A percentile compares a stretch with the other conserved stretches of the same genome.
Evolutionary conservation across 1,140 invertebrate genomes (phyloP).

Genomic region (Plectus sambesii): DNA sequence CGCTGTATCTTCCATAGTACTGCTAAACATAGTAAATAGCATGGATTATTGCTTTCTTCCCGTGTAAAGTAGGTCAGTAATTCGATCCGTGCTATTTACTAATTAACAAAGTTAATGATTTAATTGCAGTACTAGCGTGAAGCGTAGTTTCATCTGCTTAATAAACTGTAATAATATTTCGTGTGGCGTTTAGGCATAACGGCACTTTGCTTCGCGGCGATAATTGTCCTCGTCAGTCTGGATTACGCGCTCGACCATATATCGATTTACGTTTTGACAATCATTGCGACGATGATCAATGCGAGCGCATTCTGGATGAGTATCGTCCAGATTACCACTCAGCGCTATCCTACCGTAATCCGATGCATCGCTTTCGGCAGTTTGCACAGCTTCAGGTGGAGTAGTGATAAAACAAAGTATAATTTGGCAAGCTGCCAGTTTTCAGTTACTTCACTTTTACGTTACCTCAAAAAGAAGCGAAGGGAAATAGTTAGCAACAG

Average conservation of each 20-base stretch:
- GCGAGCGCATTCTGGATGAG: constrained; percentile 41
- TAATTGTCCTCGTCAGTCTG: constrained; percentile 24
- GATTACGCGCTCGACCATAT: constrained; percentile 15
- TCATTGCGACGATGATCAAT: constrained; percentile 37
- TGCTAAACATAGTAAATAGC: too few relatives aligned
- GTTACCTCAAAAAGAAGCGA: too few relatives aligned
- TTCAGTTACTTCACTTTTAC: too few relatives aligned
- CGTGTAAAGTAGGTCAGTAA: too few relatives aligned
- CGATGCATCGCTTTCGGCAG: constrained; percentile 39
- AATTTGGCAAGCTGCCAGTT: constrained; percentile 6
- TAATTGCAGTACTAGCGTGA: too few relatives aligned
- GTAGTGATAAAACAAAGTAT: too few relatives aligned
- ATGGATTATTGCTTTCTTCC: too few relatives aligned
- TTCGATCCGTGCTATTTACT: too few relatives aligned
- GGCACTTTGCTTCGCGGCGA: constrained; percentile 27
- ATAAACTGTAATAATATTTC: not conserved
- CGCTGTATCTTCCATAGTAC: too few relatives aligned
- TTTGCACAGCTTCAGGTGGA: constrained; percentile 33
- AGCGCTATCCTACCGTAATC: constrained; percentile 38
- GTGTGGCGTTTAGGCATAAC: constrained; percentile 29
- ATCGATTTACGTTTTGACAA: constrained; percentile 26
- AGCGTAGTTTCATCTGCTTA: too few relatives aligned
- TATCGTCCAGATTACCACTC: constrained; percentile 31
- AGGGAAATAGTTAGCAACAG: too few relatives aligned
- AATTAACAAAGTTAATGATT: too few relatives aligned